These are phyloP conservation scores for Doris montereyensis DNA, from an alignment of 2,888 invertebrate species.

Conservation along the genomic window DNA sequence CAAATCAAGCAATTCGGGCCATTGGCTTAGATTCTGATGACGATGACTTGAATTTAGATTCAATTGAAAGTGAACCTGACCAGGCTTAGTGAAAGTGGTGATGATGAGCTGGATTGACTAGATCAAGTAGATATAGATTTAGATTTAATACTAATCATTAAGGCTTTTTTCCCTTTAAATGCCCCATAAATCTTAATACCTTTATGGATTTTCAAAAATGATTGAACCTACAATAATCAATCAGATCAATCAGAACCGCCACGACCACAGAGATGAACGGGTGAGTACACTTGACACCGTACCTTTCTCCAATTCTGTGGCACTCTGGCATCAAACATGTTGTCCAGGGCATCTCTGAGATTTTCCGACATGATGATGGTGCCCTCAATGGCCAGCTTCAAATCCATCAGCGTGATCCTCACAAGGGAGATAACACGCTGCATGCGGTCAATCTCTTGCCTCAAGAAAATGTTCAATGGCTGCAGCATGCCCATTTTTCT, in stretches of 20 bases:
- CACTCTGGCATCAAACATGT: slow-evolving; percentile 96
- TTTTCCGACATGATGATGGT: slow-evolving; percentile 97
- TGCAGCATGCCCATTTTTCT: slow-evolving; percentile 92
- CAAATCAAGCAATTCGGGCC: too few relatives aligned
- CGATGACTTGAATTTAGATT: too few relatives aligned
- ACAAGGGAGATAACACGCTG: slow-evolving; percentile 87
- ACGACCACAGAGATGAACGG: too few relatives aligned
- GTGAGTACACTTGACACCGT: slow-evolving; percentile 42
- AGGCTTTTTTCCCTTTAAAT: neutral
- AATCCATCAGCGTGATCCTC: slow-evolving; percentile 85
- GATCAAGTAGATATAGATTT: neutral
- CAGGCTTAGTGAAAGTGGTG: neutral
- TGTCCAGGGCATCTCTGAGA: slow-evolving; percentile 89
- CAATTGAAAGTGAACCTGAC: too few relatives aligned
- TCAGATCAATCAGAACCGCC: too few relatives aligned
- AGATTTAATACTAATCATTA: neutral
- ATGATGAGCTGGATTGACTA: too few relatives aligned
- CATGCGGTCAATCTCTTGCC: slow-evolving; percentile 85
- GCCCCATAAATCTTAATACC: neutral
- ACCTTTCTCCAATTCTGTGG: slow-evolving; percentile 94
- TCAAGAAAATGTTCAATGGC: slow-evolving; percentile 95
- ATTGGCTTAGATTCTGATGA: too few relatives aligned
- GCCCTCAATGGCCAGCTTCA: slow-evolving; percentile 96
- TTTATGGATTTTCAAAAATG: too few relatives aligned
- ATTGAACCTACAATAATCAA: too few relatives aligned